These are phyloP conservation scores for Chelon labrosus DNA, from an alignment of 2,797 vertebrate genomes.

Conservation along the genomic window DNA sequence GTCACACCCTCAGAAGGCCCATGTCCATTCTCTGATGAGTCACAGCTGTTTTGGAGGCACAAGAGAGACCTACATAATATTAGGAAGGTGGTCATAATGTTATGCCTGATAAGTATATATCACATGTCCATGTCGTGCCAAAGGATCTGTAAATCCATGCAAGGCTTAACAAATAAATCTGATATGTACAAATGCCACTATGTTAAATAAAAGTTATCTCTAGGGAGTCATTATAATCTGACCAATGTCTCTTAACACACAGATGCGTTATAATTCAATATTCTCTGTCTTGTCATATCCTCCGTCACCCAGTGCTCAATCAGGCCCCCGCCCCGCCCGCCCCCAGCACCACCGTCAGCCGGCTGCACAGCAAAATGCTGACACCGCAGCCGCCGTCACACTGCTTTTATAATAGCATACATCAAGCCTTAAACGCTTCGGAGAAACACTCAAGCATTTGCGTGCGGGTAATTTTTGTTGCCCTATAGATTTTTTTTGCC, in stretches of 20 bases:
- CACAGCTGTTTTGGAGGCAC: no score
- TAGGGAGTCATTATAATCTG: conserved; percentile 45
- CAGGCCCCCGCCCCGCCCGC: conserved; percentile 6
- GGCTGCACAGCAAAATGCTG: conserved; percentile 72
- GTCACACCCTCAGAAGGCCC: no score
- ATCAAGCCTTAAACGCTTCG: conserved; percentile 81
- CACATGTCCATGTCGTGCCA: conserved; percentile 21
- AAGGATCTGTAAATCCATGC: conserved; percentile 16
- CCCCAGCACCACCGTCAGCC: conserved; percentile 58
- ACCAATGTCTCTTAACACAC: conserved; percentile 45
- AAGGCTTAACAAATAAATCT: neutral
- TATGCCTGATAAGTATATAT: neutral
- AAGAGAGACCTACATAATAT: no score
- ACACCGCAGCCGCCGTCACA: conserved; percentile 76
- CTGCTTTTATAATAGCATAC: conserved; percentile 81
- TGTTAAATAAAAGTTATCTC: conserved; percentile 46
- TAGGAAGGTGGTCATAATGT: no score
- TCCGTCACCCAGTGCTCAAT: conserved; percentile 60
- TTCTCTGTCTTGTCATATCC: conserved; percentile 77
- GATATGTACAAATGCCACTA: conserved; percentile 11
- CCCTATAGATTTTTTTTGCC: conserved; percentile 72
- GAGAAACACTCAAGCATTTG: conserved; percentile 80
- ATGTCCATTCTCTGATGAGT: no score
- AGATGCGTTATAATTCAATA: conserved; percentile 67
- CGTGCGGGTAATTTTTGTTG: conserved; percentile 76